These are phyloP conservation scores for Ditula angustiorana DNA, from an alignment of 2,888 invertebrate species.

Conservation along the genomic window DNA sequence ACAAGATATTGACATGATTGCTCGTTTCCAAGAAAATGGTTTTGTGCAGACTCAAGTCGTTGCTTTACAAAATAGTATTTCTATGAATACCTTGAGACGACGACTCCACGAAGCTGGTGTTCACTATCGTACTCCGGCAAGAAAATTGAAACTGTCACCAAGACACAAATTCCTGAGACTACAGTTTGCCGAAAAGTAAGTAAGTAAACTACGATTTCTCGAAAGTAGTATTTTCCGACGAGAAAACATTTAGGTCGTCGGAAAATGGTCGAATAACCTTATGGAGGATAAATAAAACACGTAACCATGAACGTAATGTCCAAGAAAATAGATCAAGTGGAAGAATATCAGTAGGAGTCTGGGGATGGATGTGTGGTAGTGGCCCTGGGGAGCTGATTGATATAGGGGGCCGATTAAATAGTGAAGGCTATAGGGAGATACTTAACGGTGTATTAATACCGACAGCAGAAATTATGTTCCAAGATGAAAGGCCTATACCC, in stretches of 20 bases:
- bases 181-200: conserved; percentile 30
- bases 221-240: conserved; percentile 37
- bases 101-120: conserved; percentile 35
- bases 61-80: conserved; percentile 23
- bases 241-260: conserved; percentile 36
- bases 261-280: conserved; percentile 33
- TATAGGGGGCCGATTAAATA: conserved; percentile 11
- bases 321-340: conserved; percentile 11
- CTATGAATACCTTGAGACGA: conserved; percentile 31
- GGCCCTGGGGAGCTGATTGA: conserved; percentile 26
- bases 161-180: conserved; percentile 38
- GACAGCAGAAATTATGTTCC: conserved; percentile 20
- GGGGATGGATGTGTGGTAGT: conserved; percentile 30
- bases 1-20: conserved; percentile 23
- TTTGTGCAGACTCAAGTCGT: conserved; percentile 16
- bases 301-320: conserved; percentile 14
- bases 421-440: conserved; percentile 19
- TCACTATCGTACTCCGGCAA: conserved; percentile 20
- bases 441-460: conserved; percentile 18
- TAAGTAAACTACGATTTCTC: conserved; percentile 27
- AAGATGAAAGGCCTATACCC: conserved; percentile 16
- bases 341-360: conserved; percentile 14
- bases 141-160: conserved; percentile 31
- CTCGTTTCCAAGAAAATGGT: conserved; percentile 26
- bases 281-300: conserved; percentile 27